These are phyloP conservation scores for Melanotaenia trifasciata DNA, from an alignment of 2,797 vertebrate species.

Conservation along the genomic window DNA sequence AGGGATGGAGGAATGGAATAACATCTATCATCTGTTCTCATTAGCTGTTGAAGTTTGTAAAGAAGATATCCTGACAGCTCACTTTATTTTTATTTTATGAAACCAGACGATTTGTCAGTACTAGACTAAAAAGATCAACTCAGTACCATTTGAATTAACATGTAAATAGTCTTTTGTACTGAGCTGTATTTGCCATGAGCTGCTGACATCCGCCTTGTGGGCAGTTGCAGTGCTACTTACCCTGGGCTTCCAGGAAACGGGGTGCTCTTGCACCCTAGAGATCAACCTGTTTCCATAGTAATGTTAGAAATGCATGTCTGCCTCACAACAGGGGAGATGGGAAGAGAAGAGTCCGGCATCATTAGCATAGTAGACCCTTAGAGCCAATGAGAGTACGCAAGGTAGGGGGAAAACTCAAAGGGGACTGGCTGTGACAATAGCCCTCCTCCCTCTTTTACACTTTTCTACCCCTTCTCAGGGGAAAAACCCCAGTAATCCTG, in stretches of 20 bases:
- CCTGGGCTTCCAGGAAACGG: conserved; percentile 54
- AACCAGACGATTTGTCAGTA: not conserved
- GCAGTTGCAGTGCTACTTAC: conserved; percentile 35
- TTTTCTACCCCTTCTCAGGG: conserved; percentile 64
- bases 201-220: conserved; percentile 20
- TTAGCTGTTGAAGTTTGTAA: not conserved
- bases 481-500: conserved; percentile 71
- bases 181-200: conserved; percentile 30
- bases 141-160: not conserved
- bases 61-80: not conserved
- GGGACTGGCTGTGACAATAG: conserved; percentile 80
- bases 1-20: not conserved
- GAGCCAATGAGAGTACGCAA: conserved; percentile 81
- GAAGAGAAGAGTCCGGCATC: conserved; percentile 70
- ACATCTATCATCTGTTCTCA: not conserved
- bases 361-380: conserved; percentile 81
- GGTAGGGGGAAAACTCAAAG: conserved; percentile 73
- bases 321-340: conserved; percentile 73
- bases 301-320: conserved; percentile 78
- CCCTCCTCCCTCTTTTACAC: conserved; percentile 66
- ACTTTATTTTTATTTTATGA: not conserved
- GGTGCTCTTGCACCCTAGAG: conserved; percentile 62
- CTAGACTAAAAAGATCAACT: not conserved
- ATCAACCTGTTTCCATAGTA: conserved; percentile 81
- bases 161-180: not conserved